Percentiles rank a stretch among this genome's conserved stretches.
Evolutionary conservation across 2,113 vertebrate genomes (phyloP).

Genomic region (Propithecus coquereli): DNA sequence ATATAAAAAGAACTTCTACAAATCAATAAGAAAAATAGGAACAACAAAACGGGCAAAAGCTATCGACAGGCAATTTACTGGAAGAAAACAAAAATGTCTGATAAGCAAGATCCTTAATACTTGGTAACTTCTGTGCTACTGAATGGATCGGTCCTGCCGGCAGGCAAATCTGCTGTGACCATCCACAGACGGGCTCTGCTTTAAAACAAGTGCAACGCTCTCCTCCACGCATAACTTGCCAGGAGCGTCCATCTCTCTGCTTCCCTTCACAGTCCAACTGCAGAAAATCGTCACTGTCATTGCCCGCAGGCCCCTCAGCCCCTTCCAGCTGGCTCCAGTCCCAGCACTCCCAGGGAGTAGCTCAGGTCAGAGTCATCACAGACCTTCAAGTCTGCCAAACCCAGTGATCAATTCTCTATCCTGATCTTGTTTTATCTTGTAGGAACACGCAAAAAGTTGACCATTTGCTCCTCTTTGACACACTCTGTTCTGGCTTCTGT

Average conservation of each 20-base stretch:
- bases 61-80: neutral
- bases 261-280: neutral
- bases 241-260: neutral
- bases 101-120: neutral
- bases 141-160: fast-evolving
- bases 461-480: neutral
- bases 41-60: neutral
- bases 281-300: neutral
- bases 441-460: fast-evolving
- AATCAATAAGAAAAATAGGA: neutral
- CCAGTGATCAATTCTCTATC: neutral
- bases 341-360: too few species aligned
- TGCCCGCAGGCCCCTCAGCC: neutral
- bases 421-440: too few species aligned
- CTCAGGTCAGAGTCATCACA: too few species aligned
- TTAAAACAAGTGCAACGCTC: too few species aligned
- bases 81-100: neutral
- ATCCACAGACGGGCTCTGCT: fast-evolving
- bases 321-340: fast-evolving
- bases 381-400: neutral
- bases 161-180: neutral
- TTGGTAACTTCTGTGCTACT: neutral
- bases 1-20: neutral
- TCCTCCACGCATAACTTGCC: fast-evolving
- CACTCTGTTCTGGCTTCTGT: neutral